These are phyloP conservation scores for Marmota monax DNA, from an alignment of 2,113 vertebrate genomes.

Conservation along the genomic window DNA sequence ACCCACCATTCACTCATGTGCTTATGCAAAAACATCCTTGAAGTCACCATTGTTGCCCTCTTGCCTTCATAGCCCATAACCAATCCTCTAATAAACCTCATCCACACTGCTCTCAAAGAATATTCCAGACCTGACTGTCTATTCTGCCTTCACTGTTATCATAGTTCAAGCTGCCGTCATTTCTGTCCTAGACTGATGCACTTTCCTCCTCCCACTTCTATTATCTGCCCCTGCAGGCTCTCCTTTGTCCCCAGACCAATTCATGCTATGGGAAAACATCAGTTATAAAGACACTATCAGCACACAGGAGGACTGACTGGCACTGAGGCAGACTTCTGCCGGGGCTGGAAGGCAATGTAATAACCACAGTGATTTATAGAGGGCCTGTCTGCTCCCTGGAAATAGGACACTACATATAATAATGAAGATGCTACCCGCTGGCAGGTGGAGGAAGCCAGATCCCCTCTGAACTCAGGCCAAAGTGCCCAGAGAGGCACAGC, in stretches of 20 bases:
- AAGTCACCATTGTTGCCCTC: not conserved
- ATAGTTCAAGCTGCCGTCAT: not conserved
- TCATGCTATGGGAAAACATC: not conserved
- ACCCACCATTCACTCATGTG: not conserved
- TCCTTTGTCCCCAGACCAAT: not conserved
- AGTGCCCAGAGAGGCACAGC: not conserved
- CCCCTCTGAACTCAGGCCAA: not conserved
- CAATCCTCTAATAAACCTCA: not conserved
- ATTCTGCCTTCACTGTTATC: not conserved
- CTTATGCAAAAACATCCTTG: not conserved
- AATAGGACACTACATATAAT: not conserved
- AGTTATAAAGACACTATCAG: not conserved
- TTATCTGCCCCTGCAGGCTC: not conserved
- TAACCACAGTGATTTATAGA: not conserved
- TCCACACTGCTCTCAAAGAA: not conserved
- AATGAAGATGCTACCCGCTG: not conserved
- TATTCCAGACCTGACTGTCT: not conserved
- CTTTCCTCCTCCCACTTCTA: not conserved
- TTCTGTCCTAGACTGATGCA: not conserved
- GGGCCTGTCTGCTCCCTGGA: not conserved
- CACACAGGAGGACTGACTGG: not conserved
- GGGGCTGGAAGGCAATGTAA: not conserved
- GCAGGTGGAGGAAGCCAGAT: not conserved
- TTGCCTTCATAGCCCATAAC: not conserved
- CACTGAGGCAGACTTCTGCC: not conserved